A percentile compares a stretch with the other conserved stretches of the same genome.
These are phyloP conservation scores for Erpornis zantholeuca DNA, from an alignment of 2,113 vertebrate species.

Conservation along the genomic window DNA sequence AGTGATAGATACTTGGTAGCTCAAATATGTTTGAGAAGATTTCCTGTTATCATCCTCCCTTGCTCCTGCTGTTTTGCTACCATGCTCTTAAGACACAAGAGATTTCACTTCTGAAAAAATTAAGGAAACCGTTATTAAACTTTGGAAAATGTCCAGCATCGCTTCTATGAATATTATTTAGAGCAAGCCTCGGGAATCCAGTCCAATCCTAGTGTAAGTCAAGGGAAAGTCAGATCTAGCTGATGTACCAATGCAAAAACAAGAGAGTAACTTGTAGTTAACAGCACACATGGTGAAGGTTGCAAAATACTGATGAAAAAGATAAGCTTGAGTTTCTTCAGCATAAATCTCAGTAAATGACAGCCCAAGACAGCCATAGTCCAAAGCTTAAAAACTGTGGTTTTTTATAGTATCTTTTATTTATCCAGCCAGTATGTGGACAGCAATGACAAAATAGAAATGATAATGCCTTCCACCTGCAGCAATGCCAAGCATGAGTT, in stretches of 20 bases:
- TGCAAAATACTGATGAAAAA: not conserved
- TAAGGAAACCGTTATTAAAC: not conserved
- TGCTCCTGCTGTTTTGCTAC: not conserved
- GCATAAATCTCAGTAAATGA: not conserved
- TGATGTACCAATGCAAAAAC: not conserved
- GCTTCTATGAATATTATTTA: not conserved
- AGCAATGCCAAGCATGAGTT: not conserved
- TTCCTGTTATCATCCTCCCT: slow-evolving; percentile 16
- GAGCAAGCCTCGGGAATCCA: not conserved
- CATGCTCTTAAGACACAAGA: not conserved
- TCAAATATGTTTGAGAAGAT: slow-evolving; percentile 43
- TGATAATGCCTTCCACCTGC: not conserved
- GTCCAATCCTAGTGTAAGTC: not conserved
- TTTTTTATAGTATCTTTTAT: not conserved
- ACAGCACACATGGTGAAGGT: not conserved
- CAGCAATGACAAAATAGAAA: not conserved
- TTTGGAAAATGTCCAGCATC: not conserved
- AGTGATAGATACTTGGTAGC: slow-evolving; percentile 13
- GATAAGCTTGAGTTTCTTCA: not conserved
- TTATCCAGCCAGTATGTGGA: not conserved
- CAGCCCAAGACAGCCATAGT: not conserved
- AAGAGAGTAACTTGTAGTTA: not conserved
- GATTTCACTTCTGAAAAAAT: not conserved
- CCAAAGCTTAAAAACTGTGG: not conserved
- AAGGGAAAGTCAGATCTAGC: not conserved